These are phyloP conservation scores for Hexactinellida sp. DNA, from an alignment of 37 sponge, comb jelly and placozoan species.

Conservation along the genomic window DNA sequence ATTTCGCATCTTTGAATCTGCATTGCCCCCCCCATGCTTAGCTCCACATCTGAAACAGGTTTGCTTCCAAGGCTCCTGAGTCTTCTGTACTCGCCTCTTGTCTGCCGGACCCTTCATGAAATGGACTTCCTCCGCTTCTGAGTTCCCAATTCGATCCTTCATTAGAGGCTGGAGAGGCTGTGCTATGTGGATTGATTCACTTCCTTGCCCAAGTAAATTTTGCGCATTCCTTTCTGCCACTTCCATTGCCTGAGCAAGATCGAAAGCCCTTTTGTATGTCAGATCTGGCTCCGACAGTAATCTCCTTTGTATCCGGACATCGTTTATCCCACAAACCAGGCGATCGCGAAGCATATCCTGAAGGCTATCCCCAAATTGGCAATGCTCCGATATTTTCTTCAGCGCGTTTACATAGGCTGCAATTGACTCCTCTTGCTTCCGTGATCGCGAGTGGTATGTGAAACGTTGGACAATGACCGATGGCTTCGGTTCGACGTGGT, in stretches of 20 bases:
- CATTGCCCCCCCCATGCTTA: neutral
- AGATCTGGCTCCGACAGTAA: slow-evolving; percentile 1
- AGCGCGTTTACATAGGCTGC: neutral
- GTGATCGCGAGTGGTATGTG: neutral
- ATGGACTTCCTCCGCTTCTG: neutral
- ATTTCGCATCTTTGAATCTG: neutral
- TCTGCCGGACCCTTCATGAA: neutral
- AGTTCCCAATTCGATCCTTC: neutral
- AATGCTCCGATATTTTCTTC: slow-evolving; percentile 17
- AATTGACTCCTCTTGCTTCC: slow-evolving; percentile 20
- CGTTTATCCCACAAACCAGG: slow-evolving; percentile 16
- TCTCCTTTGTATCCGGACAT: slow-evolving; percentile 9
- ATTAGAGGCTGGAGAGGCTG: neutral
- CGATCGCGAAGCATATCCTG: slow-evolving; percentile 25
- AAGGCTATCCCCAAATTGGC: slow-evolving; percentile 7
- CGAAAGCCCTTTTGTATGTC: slow-evolving; percentile 15
- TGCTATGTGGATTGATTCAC: neutral
- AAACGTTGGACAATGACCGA: slow-evolving; percentile 19
- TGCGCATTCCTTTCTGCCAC: neutral
- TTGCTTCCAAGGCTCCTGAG: neutral
- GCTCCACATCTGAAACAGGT: neutral
- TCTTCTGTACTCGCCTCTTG: neutral
- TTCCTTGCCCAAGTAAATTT: neutral
- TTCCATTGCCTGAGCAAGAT: slow-evolving; percentile 9
- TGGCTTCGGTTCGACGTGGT: slow-evolving; percentile 18